Conservation (phyloP, 1,140 invertebrate genomes). For the Drosophila ercepeae region DNA sequence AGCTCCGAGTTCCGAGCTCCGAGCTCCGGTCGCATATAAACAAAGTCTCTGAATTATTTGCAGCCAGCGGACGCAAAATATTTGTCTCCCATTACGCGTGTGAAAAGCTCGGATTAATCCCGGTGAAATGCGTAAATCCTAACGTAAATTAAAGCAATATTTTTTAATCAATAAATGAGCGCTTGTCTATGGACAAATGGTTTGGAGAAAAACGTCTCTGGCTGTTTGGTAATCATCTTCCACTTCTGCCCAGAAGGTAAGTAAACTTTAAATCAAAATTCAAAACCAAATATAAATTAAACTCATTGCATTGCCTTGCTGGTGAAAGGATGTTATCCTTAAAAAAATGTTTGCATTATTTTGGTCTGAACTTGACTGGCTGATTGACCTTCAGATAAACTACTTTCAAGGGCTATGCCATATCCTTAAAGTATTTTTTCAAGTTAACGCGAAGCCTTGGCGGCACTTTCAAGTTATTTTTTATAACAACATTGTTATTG, state of each 20-base stretch:
- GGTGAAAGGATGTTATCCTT: neutral
- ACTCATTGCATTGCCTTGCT: constrained; percentile 35
- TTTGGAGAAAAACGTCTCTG: constrained; percentile 93
- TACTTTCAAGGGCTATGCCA: constrained; percentile 2
- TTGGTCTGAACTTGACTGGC: constrained; percentile 46
- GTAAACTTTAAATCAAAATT: neutral
- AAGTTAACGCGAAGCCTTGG: constrained; percentile 54
- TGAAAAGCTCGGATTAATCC: constrained; percentile 21
- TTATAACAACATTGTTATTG: neutral
- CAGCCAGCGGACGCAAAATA: constrained; percentile 51
- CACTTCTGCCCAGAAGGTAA: constrained; percentile 91
- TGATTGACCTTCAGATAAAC: constrained; percentile 58
- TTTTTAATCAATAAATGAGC: constrained; percentile 18
- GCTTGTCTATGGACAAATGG: constrained; percentile 92
- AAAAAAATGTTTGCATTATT: constrained; percentile 17
- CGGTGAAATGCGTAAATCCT: neutral
- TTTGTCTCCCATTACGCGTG: constrained; percentile 53
- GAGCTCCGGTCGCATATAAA: constrained; percentile 51
- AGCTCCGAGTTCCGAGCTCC: neutral
- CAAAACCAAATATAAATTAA: neutral
- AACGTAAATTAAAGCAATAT: constrained; percentile 9
- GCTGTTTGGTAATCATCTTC: constrained; percentile 93
- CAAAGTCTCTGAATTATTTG: constrained; percentile 74
- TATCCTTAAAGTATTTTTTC: constrained; percentile 53
- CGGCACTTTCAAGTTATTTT: too few relatives aligned